phyloP scores from a whole-genome alignment of 1,140 invertebrate genomes.

The Mamestra configurata region DNA sequence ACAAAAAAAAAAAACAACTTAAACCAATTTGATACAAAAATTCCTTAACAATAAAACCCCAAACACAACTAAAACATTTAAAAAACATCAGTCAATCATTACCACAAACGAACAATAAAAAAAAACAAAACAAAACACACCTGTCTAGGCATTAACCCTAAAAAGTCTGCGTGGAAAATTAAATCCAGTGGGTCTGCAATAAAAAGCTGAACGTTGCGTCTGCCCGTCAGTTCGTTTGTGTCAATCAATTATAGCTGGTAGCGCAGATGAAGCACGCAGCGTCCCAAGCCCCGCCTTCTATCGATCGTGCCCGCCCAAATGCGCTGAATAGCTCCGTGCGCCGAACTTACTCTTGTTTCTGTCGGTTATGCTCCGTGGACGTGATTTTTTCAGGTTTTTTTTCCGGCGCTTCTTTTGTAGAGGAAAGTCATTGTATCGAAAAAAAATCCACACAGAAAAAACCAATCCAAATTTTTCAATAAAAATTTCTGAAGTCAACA shows the following conservation, averaged over 20 bases:
- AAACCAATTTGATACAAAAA: neutral
- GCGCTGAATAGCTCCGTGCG: conserved; percentile 74
- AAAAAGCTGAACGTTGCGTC: conserved; percentile 80
- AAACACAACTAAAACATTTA: neutral
- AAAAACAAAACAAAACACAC: neutral
- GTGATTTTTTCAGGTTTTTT: conserved; percentile 38
- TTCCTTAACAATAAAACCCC: no score
- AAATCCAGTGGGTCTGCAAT: conserved; percentile 76
- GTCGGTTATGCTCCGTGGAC: neutral
- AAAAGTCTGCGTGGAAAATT: conserved; percentile 62
- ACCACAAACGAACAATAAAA: neutral
- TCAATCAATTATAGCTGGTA: conserved; percentile 82
- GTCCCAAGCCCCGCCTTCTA: conserved; percentile 76
- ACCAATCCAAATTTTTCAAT: no score
- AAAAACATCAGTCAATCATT: neutral
- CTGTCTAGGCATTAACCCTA: conserved; percentile 44
- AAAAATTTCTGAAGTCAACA: no score
- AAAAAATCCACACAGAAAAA: no score
- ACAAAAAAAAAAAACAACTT: neutral
- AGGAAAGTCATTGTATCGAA: no score
- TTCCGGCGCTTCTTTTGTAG: no score
- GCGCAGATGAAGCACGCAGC: conserved; percentile 79
- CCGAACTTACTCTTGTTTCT: conserved; percentile 65
- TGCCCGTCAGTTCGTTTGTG: conserved; percentile 81
- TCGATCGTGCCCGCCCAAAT: conserved; percentile 80